Base-by-base conservation (phyloP, 2,888 invertebrate genomes). In the Mesorhabditis spiculigera region DNA sequence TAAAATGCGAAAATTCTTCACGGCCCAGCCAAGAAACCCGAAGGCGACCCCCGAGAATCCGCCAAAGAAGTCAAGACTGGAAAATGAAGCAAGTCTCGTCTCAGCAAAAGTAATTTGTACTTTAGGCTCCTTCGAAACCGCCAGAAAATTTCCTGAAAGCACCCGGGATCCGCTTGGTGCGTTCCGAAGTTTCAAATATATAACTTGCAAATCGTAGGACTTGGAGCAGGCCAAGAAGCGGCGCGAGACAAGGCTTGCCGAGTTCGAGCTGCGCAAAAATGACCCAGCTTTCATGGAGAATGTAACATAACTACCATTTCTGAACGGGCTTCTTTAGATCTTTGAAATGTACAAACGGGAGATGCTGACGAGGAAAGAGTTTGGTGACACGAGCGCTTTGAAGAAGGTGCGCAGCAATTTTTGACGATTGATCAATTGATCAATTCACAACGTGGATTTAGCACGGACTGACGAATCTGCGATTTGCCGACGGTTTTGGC, bases 301-400 rank as follows among this genome's bases (percentile, higher is more conserved):
- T 50, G 58, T 50, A 50, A 50, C 10, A 50, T 10, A 13, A 13
- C n/a, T 13, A 50, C 3, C 1, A n/a, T n/a, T 50, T 50, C n/a
- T 10, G 8, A 50, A 50, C n/a, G 58, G n/a, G 8, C n/a, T 50
- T 50, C n/a, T 50, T 50, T n/a, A 50, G 58, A n/a, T 50, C 0
- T 50, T 50, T 50, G 58, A 50, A 50, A 50, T 50, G 58, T 50
- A 50, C 58, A 50, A 50, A 50, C 58, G 58, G 58, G 58, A 50
- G 58, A 10, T 50, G 10, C 8, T 50, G 10, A 50, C 58, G 10
- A 50, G 10, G 58, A 50, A 50, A 50, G 58, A 50, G 58, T n/a
- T 50, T n/a, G 8, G 10, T 1, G 58, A 50, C n/a, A 50, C 8
- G n/a, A 13, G 10, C 10, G 58, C 58, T n/a, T 50, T 50, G 58